phyloP scores from a whole-genome alignment of 2,888 invertebrate species.

The Gastracanthus pulcherrimus region DNA sequence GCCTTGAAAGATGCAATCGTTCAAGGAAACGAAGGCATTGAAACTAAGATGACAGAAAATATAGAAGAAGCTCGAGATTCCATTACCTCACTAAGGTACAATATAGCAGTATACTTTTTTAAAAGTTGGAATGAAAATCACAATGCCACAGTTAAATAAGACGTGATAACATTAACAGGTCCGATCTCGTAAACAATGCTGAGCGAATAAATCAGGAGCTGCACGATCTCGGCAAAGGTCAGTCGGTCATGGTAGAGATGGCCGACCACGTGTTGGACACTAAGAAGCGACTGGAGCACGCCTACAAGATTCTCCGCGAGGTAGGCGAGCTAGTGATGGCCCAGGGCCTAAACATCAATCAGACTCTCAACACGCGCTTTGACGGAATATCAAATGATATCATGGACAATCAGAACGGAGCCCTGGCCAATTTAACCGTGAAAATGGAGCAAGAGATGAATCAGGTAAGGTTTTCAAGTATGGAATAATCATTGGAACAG shows the following conservation, averaged over 20 bases:
- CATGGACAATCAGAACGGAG: constrained; percentile 85
- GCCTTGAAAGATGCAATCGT: constrained; percentile 74
- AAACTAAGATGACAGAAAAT: constrained; percentile 79
- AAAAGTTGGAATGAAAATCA: too few species aligned
- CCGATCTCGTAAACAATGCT: constrained; percentile 69
- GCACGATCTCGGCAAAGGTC: constrained; percentile 84
- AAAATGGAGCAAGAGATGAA: constrained; percentile 90
- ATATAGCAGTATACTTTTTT: too few species aligned
- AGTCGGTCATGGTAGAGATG: constrained; percentile 88
- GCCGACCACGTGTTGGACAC: constrained; percentile 91
- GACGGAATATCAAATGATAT: constrained; percentile 85
- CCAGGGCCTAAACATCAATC: constrained; percentile 83
- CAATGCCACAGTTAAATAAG: too few species aligned
- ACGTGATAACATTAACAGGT: too few species aligned
- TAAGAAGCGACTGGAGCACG: constrained; percentile 90
- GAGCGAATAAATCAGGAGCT: constrained; percentile 71
- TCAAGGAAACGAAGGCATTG: constrained; percentile 78
- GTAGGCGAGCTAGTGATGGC: constrained; percentile 84
- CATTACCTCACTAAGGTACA: constrained; percentile 69
- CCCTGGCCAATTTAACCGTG: constrained; percentile 85
- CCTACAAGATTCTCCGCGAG: constrained; percentile 89
- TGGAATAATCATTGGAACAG: too few species aligned
- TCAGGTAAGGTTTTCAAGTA: too few species aligned
- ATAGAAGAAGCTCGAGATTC: constrained; percentile 81
- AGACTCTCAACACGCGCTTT: constrained; percentile 84